Conservation (phyloP, 2,113 vertebrate species). For the Calyptommatus sinebrachiatus region DNA sequence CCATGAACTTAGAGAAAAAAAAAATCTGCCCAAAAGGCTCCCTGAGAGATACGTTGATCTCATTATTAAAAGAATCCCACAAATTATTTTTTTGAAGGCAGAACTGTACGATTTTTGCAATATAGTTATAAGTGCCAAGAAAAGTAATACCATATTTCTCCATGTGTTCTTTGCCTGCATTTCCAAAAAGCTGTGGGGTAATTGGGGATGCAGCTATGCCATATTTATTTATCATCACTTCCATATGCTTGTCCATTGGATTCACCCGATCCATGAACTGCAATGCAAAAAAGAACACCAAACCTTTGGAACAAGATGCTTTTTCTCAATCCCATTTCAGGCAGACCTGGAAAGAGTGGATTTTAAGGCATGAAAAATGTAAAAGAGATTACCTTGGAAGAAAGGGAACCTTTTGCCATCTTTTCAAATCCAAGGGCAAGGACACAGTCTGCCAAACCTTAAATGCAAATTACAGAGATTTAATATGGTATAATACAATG, state of each 20-base stretch:
- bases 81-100: background rate
- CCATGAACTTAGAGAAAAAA: background rate
- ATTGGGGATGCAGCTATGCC: constrained; percentile 77
- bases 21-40: too few species aligned
- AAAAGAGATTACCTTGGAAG: constrained; percentile 67
- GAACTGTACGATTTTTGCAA: background rate
- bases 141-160: constrained; percentile 87
- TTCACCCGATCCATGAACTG: constrained; percentile 76
- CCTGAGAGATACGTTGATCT: background rate
- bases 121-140: background rate
- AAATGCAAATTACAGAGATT: constrained; percentile 47
- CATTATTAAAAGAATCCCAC: background rate
- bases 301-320: background rate
- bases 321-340: background rate
- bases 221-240: constrained; percentile 81
- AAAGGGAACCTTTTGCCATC: constrained; percentile 85
- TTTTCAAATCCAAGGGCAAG: constrained; percentile 95
- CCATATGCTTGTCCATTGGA: constrained; percentile 89
- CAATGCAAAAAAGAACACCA: background rate
- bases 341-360: background rate
- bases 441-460: constrained; percentile 88
- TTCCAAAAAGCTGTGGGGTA: constrained; percentile 85
- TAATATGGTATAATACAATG: background rate
- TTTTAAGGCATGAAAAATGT: background rate
- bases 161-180: constrained; percentile 90